Evolutionary conservation across 2,797 vertebrate species (phyloP).

Genomic region (Novumbra hubbsi): DNA sequence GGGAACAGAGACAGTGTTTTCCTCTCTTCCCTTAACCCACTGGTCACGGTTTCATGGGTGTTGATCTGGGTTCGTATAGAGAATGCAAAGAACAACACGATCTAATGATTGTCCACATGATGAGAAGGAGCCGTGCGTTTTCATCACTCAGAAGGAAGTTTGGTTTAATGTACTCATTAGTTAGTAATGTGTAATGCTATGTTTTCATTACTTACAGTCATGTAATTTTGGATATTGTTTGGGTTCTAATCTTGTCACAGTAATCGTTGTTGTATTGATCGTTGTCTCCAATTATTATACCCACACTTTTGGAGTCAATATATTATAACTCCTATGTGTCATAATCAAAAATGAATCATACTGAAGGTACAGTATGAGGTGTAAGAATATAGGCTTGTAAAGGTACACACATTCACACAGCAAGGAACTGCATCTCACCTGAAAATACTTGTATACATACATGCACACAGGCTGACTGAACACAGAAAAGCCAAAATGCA

Average conservation of each 20-base stretch:
- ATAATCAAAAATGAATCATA: neutral
- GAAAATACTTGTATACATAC: neutral
- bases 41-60: neutral
- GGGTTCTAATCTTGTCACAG: neutral
- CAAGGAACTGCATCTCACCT: no score
- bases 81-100: constrained; percentile 13
- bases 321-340: neutral
- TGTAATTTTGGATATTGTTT: neutral
- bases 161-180: neutral
- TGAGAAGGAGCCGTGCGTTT: neutral
- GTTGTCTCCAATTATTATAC: neutral
- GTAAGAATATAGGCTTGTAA: neutral
- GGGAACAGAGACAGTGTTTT: neutral
- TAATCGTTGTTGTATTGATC: neutral
- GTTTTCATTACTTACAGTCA: neutral
- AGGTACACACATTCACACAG: neutral
- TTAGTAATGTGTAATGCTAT: no score
- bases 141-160: neutral
- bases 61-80: neutral
- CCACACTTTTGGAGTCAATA: neutral
- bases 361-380: neutral
- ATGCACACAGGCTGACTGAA: constrained; percentile 16
- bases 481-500: constrained; percentile 66
- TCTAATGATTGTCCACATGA: constrained; percentile 1
- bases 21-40: neutral